Percentiles rank a stretch among this genome's conserved stretches.
Evolutionary conservation across 2,888 invertebrate genomes (phyloP).

Genomic region (Limnephilus auricula): DNA sequence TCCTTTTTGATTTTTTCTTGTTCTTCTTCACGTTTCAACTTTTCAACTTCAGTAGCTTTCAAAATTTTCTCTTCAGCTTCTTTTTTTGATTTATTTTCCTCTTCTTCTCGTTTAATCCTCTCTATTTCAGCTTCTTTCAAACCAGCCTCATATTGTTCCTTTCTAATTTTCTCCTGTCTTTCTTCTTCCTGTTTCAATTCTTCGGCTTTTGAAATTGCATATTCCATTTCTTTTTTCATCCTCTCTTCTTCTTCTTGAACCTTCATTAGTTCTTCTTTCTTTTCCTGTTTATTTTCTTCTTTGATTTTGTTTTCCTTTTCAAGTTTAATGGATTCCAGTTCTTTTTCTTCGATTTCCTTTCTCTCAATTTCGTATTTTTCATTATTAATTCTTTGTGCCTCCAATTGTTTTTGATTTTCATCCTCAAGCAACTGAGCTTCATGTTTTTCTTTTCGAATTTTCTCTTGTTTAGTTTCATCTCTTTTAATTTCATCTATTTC

Average conservation of each 20-base stretch:
- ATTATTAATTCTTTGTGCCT: conserved; percentile 16
- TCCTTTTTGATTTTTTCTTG: conserved; percentile 26
- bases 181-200: too few relatives aligned
- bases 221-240: too few relatives aligned
- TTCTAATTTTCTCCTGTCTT: conserved; percentile 51
- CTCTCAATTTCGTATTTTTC: not conserved
- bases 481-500: conserved; percentile 62
- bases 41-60: conserved; percentile 64
- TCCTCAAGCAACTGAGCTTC: conserved; percentile 25
- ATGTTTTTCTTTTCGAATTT: conserved; percentile 61
- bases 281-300: not conserved
- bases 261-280: too few relatives aligned
- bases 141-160: not conserved
- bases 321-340: too few relatives aligned
- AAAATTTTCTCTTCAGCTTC: not conserved
- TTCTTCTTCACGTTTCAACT: conserved; percentile 35
- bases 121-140: not conserved
- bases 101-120: conserved; percentile 52
- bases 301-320: too few relatives aligned
- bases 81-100: not conserved
- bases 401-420: conserved; percentile 36
- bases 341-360: too few relatives aligned
- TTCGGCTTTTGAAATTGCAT: too few relatives aligned
- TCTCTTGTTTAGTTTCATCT: conserved; percentile 64
- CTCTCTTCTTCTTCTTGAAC: too few relatives aligned